Conservation (phyloP, 1,140 invertebrate species). For the Cotesia glomerata region DNA sequence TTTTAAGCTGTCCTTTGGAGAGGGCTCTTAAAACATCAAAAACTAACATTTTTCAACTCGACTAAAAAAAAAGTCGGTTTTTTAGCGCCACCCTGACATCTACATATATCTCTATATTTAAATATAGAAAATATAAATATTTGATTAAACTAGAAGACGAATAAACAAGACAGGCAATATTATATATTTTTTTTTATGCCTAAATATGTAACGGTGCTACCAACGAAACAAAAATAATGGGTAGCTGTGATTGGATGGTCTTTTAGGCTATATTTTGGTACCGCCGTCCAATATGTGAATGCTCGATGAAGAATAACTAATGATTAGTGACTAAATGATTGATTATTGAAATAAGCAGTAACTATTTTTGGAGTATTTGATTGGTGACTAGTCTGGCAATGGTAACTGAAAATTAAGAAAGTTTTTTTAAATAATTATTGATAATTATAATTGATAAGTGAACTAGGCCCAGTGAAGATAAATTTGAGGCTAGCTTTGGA, state of each 20-base stretch:
- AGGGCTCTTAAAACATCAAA: too few relatives aligned
- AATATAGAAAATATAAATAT: too few relatives aligned
- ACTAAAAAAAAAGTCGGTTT: too few relatives aligned
- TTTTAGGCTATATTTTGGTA: constrained; percentile 15
- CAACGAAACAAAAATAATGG: constrained; percentile 9
- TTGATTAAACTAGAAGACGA: too few relatives aligned
- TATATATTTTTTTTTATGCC: constrained; percentile 37
- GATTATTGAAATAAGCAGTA: constrained; percentile 36
- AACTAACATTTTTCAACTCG: too few relatives aligned
- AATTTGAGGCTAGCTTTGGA: too few relatives aligned
- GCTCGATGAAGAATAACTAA: not conserved
- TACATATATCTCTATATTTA: not conserved
- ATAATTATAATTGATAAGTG: too few relatives aligned
- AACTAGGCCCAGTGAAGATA: too few relatives aligned
- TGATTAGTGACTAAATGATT: not conserved
- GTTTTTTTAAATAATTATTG: not conserved
- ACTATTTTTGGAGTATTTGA: constrained; percentile 55
- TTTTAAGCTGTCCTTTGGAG: too few relatives aligned
- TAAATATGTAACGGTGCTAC: constrained; percentile 34
- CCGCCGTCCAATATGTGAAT: constrained; percentile 22
- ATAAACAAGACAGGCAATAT: not conserved
- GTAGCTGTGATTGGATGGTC: constrained; percentile 20
- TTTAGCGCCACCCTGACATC: too few relatives aligned
- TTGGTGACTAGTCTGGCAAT: constrained; percentile 8
- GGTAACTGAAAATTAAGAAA: constrained; percentile 1